A percentile compares a stretch with the other conserved stretches of the same genome.
Conservation (phyloP, 1,140 invertebrate species). For the Bombyx mandarina region DNA sequence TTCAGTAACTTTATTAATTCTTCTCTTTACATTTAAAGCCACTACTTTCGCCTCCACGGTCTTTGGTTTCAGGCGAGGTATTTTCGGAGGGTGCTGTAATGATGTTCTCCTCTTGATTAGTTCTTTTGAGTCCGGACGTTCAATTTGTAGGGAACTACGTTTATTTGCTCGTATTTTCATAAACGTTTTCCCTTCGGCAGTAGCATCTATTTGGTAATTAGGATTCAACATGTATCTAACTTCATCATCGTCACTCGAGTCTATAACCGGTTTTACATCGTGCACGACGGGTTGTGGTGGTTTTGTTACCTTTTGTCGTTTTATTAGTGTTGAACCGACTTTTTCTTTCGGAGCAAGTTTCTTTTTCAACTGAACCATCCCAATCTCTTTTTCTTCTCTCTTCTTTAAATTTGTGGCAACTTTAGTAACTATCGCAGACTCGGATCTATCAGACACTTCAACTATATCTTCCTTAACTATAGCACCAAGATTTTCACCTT, state of each 20-base stretch:
- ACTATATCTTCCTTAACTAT: not conserved
- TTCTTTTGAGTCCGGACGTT: constrained; percentile 52
- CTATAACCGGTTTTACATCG: constrained; percentile 16
- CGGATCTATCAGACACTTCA: not conserved
- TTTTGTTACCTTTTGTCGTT: constrained; percentile 31
- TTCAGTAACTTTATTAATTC: constrained; percentile 8
- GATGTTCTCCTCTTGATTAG: constrained; percentile 50
- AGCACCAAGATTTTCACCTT: not conserved
- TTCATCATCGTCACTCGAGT: constrained; percentile 58
- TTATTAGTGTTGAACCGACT: constrained; percentile 27
- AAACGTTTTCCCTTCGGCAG: constrained; percentile 36
- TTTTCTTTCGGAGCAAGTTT: constrained; percentile 33
- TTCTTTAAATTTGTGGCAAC: not conserved
- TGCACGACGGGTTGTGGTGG: constrained; percentile 14
- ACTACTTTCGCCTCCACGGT: constrained; percentile 22
- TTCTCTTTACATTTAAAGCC: no score
- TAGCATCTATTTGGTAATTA: constrained; percentile 35
- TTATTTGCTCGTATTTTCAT: constrained; percentile 57
- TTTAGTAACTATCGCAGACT: not conserved
- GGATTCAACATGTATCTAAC: constrained; percentile 61
- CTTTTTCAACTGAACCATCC: constrained; percentile 23
- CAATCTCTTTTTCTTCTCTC: constrained; percentile 1
- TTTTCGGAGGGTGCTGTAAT: constrained; percentile 50
- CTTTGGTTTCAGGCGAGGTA: constrained; percentile 44
- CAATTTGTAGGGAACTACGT: constrained; percentile 51